Evolutionary conservation across 1,140 invertebrate genomes (phyloP), one percentile per base, ranked within the genome.

Genomic region (Polyergus mexicanus): DNA sequence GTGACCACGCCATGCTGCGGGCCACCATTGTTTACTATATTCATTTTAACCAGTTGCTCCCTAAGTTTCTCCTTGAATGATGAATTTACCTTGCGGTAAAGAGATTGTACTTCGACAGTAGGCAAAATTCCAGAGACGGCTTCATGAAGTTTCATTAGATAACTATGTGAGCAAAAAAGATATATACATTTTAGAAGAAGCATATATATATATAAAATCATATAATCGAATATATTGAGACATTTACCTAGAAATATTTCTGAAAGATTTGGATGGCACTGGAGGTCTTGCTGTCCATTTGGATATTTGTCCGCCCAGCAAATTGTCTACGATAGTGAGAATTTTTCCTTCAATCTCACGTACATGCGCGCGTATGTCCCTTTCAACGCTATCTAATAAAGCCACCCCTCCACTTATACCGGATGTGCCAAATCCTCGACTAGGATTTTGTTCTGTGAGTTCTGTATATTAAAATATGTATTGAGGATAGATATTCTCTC

Each of bases 1-100:
- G 98, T 99, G 4, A 99, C 99, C 87, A 99, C 97, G 66, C 98
- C 99, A 94, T 99, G 98, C 92, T 99, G 98, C 0, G 99, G 98
- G 47, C 98, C 98, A 60, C 98, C 99, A 95, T 99, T 98, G 91
- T 98, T 99, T 32, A 97, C 97, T 86, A 99, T 98, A 93, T 98
- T 98, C 95, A 99, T 97, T 94, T 97, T 97, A 0, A 96, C 91
- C 78, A 99, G 94, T 91, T 99, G 98, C 89, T 98, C 97, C 93
- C 97, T 95, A 85, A 99, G 95, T 91, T 98, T 97, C 86, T 97
- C 97, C 95, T 99, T 99, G 90, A 99, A 99, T 78, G 97, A 97
- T 88, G 96, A 96, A 95, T 99, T 98, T 28, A 99, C 97, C 91
- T 96, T 97, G 78, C 97, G 96, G 93, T 99, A 99, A 69, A 99